Conservation (phyloP, 2,888 invertebrate genomes). For the Onthophagus sagittarius region DNA sequence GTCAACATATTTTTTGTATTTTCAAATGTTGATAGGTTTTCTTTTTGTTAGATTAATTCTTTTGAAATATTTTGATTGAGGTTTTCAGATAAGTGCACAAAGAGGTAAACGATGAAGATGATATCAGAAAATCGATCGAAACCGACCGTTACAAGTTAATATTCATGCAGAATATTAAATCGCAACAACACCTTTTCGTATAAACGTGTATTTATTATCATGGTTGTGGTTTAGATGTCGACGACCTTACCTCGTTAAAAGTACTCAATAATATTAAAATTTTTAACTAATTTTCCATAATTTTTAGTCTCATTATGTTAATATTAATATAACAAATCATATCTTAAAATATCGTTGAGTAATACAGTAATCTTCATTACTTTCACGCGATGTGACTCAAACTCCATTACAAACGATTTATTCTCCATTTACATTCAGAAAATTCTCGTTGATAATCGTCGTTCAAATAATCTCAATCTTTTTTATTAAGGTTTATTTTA, state of each 20-base stretch:
- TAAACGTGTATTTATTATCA: not conserved
- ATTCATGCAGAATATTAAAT: conserved; percentile 8
- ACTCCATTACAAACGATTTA: too few species aligned
- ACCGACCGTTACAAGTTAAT: not conserved
- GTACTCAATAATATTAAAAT: not conserved
- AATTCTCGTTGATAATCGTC: too few species aligned
- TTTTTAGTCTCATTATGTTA: not conserved
- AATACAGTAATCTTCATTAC: not conserved
- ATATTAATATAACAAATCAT: not conserved
- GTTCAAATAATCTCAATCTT: not conserved
- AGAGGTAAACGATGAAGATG: not conserved
- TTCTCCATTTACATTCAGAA: too few species aligned
- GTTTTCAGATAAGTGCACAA: not conserved
- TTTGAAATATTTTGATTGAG: not conserved
- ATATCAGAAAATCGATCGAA: not conserved
- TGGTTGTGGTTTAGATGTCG: conserved; percentile 9
- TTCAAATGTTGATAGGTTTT: too few species aligned
- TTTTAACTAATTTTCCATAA: not conserved
- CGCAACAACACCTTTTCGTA: conserved; percentile 1
- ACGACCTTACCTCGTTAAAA: not conserved
- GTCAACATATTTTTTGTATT: too few species aligned
- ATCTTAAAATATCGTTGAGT: not conserved
- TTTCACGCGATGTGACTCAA: not conserved
- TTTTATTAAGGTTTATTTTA: not conserved
- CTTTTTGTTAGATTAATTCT: too few species aligned